Base-by-base conservation (phyloP, 2,113 vertebrate species). In the Haemorhous mexicanus region DNA sequence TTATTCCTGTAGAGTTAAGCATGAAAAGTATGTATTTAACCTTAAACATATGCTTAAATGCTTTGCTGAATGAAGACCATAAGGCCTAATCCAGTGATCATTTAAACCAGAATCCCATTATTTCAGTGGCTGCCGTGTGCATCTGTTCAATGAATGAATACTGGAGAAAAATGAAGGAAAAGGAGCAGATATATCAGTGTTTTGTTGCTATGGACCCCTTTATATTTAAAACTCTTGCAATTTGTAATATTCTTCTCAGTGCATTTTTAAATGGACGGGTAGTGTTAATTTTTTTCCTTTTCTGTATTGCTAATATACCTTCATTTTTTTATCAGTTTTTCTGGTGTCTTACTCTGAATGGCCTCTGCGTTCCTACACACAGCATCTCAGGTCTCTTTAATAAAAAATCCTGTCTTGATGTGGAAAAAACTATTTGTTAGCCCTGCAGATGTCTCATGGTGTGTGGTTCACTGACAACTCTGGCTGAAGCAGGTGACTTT, bases 41-140 rank as follows among this genome's bases (percentile, higher is more conserved):
- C 89, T 97, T 93, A 96, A 97, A 97, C 94, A 96, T 95, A 94
- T 97, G 94, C 92, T 84, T 96, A 97, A 96, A 97, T 56, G 89
- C 86, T 96, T 92, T 96, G 84, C 94, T 89, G 96, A 97, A 96
- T 97, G 90, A 96, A 95, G 95, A 96, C 94, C 96, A 94, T 96
- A 96, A 97, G 95, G 90, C 90, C 88, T 97, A 97, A 96, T 95
- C 90, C 85, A 94, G 88, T 58, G 83, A 96, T 96, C 94, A 93
- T 86, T 96, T 94, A 94, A 96, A 94, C 69, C 90, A 94, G 90
- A 94, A 94, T 96, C 83, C 58, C 89, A 53, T 96, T 94, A 94
- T 91, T 94, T 94, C 4, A 0, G 80, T 92, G 86, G 91, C 80
- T 95, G 94, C 92, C 3, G 50, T 66, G 76, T 88, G 72, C 3